Conservation (phyloP, 2,113 vertebrate genomes). For the Tichodroma muraria region DNA sequence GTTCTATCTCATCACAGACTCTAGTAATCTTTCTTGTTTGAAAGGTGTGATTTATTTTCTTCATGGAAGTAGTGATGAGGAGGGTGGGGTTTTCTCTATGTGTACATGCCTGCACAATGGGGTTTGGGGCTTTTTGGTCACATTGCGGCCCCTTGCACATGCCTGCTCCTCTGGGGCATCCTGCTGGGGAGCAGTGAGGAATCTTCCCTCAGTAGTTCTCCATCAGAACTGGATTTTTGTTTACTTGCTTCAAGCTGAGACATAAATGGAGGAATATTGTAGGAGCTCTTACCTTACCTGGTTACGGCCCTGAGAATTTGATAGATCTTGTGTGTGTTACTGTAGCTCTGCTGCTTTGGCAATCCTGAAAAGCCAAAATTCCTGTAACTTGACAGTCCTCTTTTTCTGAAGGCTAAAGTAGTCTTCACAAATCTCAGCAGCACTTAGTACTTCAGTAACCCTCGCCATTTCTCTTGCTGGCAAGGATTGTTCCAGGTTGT, state of each 20-base stretch:
- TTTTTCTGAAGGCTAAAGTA: background rate
- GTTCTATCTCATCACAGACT: background rate
- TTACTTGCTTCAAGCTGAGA: background rate
- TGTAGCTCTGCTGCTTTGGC: background rate
- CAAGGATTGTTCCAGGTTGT: background rate
- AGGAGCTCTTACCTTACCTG: background rate
- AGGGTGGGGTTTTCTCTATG: background rate
- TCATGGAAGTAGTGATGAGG: background rate
- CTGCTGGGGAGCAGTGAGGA: background rate
- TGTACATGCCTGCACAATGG: accelerated
- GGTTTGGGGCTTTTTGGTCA: background rate
- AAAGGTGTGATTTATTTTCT: background rate
- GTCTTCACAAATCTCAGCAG: background rate
- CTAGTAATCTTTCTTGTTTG: background rate
- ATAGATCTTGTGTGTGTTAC: accelerated
- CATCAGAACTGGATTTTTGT: background rate
- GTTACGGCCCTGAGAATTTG: background rate
- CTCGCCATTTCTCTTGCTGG: background rate
- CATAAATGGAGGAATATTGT: background rate
- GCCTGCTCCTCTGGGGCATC: background rate
- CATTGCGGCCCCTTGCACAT: no score
- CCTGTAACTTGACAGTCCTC: background rate
- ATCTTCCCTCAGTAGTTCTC: background rate
- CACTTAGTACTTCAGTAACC: background rate
- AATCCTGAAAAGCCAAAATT: background rate